Evolutionary conservation across 2,888 invertebrate species (phyloP).

Genomic region (Parnassius orleans): DNA sequence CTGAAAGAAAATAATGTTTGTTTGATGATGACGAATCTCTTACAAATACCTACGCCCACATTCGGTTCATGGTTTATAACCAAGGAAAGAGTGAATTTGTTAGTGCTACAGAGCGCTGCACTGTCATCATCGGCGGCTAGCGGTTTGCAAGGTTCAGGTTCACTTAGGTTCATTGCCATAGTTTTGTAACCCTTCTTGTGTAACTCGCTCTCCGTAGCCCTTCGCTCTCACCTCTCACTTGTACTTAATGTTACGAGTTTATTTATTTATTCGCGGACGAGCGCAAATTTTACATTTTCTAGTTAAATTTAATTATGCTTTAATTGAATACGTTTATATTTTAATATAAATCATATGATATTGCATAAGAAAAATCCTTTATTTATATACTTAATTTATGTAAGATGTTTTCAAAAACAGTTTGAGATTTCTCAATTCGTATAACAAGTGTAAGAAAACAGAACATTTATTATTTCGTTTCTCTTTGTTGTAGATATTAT

Average conservation of each 20-base stretch:
- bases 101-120: slow-evolving; percentile 4
- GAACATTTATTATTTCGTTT: not conserved
- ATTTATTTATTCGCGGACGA: slow-evolving; percentile 30
- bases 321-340: not conserved
- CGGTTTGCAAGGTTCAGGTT: slow-evolving; percentile 80
- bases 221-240: slow-evolving; percentile 72
- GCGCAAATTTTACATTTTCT: slow-evolving; percentile 11
- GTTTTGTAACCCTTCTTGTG: slow-evolving; percentile 82
- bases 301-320: not conserved
- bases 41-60: not conserved
- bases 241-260: slow-evolving; percentile 53
- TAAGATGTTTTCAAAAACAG: not conserved
- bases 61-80: not conserved
- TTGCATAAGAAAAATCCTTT: not conserved
- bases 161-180: slow-evolving; percentile 80
- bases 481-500: not conserved
- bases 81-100: slow-evolving; percentile 5
- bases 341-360: not conserved
- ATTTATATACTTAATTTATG: not conserved
- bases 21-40: not conserved
- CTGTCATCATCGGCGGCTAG: slow-evolving; percentile 69
- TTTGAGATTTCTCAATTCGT: not conserved
- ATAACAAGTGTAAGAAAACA: not conserved
- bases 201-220: slow-evolving; percentile 74
- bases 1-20: too few species aligned